Evolutionary conservation across 2,888 invertebrate genomes (phyloP).

Genomic region (Poecilobothrus nobilitatus): DNA sequence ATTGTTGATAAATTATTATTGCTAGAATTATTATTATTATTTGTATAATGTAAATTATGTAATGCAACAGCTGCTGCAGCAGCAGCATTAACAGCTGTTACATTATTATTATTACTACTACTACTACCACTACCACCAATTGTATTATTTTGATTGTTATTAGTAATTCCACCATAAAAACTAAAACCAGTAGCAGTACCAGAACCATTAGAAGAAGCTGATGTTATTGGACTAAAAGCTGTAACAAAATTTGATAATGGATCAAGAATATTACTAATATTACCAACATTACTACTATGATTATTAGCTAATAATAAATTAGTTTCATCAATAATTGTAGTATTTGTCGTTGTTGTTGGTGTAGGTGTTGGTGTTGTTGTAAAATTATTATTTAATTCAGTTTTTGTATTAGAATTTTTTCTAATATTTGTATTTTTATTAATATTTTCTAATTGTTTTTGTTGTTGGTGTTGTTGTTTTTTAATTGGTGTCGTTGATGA

Average conservation of each 20-base stretch:
- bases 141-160: neutral
- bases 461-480: neutral
- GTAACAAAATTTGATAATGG: neutral
- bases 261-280: neutral
- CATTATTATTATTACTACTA: neutral
- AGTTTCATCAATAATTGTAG: neutral
- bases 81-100: slow-evolving; percentile 2
- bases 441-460: neutral
- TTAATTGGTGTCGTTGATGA: neutral
- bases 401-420: neutral
- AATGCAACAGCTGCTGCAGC: slow-evolving; percentile 9
- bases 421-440: neutral
- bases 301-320: neutral
- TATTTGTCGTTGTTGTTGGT: neutral
- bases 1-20: slow-evolving; percentile 2
- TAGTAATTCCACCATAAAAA: neutral
- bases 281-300: neutral
- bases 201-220: neutral
- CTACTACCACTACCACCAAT: slow-evolving; percentile 1
- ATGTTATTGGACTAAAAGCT: neutral
- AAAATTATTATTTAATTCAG: neutral
- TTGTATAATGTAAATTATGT: slow-evolving; percentile 9
- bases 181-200: neutral
- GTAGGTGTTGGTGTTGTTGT: neutral
- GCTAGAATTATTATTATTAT: slow-evolving; percentile 8